Conservation (phyloP, 2,888 invertebrate genomes). For the Dicyrtomina minuta region DNA sequence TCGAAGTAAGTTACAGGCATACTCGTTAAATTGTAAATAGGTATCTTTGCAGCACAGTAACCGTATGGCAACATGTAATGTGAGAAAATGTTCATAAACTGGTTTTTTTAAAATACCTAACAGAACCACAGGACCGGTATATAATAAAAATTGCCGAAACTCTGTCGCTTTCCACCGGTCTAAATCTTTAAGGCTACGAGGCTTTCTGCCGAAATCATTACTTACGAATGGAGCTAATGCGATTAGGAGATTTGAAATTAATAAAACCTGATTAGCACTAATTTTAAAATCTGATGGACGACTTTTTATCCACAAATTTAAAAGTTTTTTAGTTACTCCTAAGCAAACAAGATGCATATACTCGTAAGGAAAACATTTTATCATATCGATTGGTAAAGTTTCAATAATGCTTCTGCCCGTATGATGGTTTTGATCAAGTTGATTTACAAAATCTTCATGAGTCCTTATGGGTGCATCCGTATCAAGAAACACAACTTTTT, state of each 20-base stretch:
- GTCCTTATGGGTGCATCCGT: background rate
- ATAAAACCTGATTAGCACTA: background rate
- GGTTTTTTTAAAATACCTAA: background rate
- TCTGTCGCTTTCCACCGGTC: slow-evolving; percentile 10
- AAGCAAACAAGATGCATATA: slow-evolving; percentile 3
- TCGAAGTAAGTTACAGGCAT: background rate
- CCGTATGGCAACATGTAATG: background rate
- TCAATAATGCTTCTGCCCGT: background rate
- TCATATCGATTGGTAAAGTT: background rate
- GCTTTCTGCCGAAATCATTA: slow-evolving; percentile 16
- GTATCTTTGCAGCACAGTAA: background rate
- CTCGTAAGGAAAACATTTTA: background rate
- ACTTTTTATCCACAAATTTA: background rate
- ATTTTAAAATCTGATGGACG: background rate
- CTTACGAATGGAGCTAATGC: background rate
- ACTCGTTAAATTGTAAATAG: background rate
- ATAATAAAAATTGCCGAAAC: slow-evolving; percentile 7
- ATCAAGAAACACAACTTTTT: background rate
- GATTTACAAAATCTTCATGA: background rate
- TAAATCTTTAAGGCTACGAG: background rate
- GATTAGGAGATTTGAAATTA: background rate
- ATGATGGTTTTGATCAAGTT: background rate
- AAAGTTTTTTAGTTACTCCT: background rate
- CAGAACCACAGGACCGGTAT: slow-evolving; percentile 5
- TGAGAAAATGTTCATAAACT: background rate